Evolutionary conservation across 2,113 vertebrate species (phyloP).

Genomic region (Columba janthina): DNA sequence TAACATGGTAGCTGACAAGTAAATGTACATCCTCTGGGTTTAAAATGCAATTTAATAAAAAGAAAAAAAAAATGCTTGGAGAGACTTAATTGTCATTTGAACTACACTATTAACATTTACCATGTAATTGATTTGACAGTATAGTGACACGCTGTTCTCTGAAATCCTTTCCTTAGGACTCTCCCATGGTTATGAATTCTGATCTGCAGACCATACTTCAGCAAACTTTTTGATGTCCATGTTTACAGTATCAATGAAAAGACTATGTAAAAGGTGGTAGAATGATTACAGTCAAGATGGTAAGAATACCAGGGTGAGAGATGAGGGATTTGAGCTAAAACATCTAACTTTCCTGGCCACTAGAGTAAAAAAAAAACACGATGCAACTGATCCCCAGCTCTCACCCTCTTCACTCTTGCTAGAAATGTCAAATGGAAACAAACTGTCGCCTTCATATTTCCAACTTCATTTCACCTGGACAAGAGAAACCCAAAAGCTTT

Average conservation of each 20-base stretch:
- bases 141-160: not conserved
- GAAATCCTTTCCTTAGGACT: not conserved
- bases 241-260: not conserved
- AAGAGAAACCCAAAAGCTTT: not conserved
- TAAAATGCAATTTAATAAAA: not conserved
- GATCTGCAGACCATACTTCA: not conserved
- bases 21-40: not conserved
- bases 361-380: not conserved
- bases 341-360: not conserved
- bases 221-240: not conserved
- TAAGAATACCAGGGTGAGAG: not conserved
- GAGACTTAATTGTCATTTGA: not conserved
- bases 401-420: not conserved
- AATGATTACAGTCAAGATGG: not conserved
- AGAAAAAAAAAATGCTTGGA: not conserved
- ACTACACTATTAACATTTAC: not conserved
- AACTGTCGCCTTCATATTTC: not conserved
- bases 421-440: not conserved
- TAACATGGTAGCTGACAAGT: not conserved
- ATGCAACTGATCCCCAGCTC: not conserved
- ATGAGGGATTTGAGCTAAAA: not conserved
- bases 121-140: not conserved
- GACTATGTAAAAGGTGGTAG: not conserved
- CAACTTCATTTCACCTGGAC: not conserved
- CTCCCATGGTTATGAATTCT: not conserved